Base-by-base conservation (phyloP, 2,888 invertebrate genomes). In the Apotomis capreana region DNA sequence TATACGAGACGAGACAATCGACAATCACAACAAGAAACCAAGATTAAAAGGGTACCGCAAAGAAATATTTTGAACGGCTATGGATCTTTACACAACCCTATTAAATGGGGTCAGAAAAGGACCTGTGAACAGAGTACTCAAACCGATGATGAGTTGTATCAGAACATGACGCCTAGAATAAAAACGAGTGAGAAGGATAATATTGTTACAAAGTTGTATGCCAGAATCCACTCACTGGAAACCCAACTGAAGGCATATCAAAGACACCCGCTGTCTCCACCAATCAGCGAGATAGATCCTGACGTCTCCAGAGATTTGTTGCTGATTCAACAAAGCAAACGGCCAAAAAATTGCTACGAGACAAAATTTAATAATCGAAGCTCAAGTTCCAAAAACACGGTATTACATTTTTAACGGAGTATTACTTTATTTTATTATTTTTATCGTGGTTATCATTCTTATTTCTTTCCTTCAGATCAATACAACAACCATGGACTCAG, bases 261-360 rank as follows among this genome's bases (percentile, higher is more conserved):
- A 26, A 36, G 46, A 15, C 44, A 12, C n/a, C 46, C 67, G 37
- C 64, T 10, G n/a, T 44, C 55, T 4, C 44, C 55, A 13, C 3
- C 13, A 9, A 26, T 6, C 40, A 36, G 5, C 10, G n/a, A 44
- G 3, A 9, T 46, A 12, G 46, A 65, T 1, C 26, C 55, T 9
- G 57, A 57, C 46, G 65, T 65, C 0, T 26, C 65, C 10, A 57
- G 55, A 8, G 57, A 65, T 57, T 13, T 55, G 12, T 13, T 65
- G 5, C n/a, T 44, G 46, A 52, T 63, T 10, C 44, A 65, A 37
- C 63, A 54, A 13, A 5, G 5, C 6, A 15, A 54, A 40, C 13
- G 40, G 12, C 52, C 13, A 15, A 52, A 40, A 8, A 40, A 13
- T 54, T 0, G 3, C 5, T 10, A 58, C 3, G 26, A 49, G 10